Evolutionary conservation across 2,113 vertebrate genomes (phyloP).

Genomic region (Regulus satrapa): DNA sequence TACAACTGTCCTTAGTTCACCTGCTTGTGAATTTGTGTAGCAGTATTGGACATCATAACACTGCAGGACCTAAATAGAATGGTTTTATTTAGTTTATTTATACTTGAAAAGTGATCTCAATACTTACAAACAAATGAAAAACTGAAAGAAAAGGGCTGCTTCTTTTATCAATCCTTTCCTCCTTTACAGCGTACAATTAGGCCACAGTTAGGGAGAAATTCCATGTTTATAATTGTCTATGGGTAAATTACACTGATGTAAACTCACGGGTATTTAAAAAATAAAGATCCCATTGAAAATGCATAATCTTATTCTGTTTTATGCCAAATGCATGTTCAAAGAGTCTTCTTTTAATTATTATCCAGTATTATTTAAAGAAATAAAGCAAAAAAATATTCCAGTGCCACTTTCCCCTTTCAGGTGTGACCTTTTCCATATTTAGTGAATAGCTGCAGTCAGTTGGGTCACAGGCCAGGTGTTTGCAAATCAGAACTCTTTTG

Average conservation of each 20-base stretch:
- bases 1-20: not conserved
- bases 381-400: not conserved
- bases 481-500: not conserved
- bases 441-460: not conserved
- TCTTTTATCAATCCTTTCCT: not conserved
- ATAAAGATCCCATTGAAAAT: not conserved
- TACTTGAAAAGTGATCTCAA: not conserved
- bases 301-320: not conserved
- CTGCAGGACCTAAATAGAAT: not conserved
- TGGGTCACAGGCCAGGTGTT: not conserved
- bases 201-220: not conserved
- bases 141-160: not conserved
- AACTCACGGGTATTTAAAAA: not conserved
- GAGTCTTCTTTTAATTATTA: not conserved
- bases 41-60: not conserved
- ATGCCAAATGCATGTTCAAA: not conserved
- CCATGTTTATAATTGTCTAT: not conserved
- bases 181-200: not conserved
- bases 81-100: not conserved
- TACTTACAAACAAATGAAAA: not conserved
- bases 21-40: not conserved
- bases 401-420: not conserved
- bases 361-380: not conserved
- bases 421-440: not conserved
- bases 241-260: not conserved